Base-by-base conservation (phyloP, 2,888 invertebrate species). In the Hemistola chrysoprasaria region DNA sequence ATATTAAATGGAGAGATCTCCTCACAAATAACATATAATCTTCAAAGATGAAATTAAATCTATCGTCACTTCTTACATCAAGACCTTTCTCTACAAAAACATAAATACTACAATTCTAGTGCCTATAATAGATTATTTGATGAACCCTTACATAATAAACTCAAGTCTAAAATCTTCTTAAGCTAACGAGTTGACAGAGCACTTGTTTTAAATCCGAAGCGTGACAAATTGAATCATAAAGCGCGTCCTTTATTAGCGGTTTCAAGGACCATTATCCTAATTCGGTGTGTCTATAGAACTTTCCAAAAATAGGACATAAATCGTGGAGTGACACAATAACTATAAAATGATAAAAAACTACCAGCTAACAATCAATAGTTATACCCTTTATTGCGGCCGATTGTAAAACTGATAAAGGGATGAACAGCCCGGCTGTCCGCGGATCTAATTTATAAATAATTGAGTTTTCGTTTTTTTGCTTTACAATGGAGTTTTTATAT, bases 361-460 rank as follows among this genome's bases (percentile, higher is more conserved):
- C 58, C 56, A 55, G 59, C 60, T 69, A 72, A 81, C 82, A 81
- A 81, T 80, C 78, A 71, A 67, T 72, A 70, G 71, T 79, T 85
- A n/a, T n/a, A 84, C 85, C 85, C 83, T 84, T 85, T 86, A 83
- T 83, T 78, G 74, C 73, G 72, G 75, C 67, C 72, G 81, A 86
- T 87, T 85, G 81, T 78, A 67, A 40, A 71, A 68, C 68, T 74
- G 81, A 86, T 87, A 86, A 87, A 86, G 80, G 85, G 82, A 84
- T 85, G 85, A 85, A 80, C 73, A 66, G 67, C 62, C 67, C 67
- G 68, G 73, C 82, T 87, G 86, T 86, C 86, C 85, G 78, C 85
- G 79, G 64, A 78, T 75, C 88, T 84, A 88, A 88, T 88, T 86
- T 80, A 84, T 86, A 86, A 88, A 84, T 87, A 72, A 88, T 88